These are phyloP conservation scores for Teleopsis dalmanni DNA, from an alignment of 1,140 invertebrate genomes.

Conservation along the genomic window DNA sequence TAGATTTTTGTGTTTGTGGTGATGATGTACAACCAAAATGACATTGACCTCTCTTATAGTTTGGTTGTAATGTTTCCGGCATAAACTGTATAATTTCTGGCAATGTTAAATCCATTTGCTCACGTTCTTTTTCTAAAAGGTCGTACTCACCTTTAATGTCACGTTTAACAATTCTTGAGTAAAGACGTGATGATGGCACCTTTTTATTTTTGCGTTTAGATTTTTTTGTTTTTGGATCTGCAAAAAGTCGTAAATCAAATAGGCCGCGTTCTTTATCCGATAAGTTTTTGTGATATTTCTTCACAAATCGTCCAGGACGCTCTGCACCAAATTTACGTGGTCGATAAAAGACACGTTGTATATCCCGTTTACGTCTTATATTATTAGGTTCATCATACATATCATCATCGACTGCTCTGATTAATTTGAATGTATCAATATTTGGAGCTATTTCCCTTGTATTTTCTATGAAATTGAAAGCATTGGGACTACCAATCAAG, in stretches of 20 bases:
- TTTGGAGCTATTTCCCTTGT: too few species aligned
- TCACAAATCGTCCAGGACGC: conserved; percentile 27
- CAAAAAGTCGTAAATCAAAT: conserved; percentile 11
- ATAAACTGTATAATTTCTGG: conserved; percentile 40
- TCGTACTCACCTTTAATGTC: conserved; percentile 40
- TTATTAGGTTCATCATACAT: neutral
- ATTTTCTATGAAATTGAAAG: too few species aligned
- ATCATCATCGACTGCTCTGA: neutral
- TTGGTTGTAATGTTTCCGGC: conserved; percentile 33
- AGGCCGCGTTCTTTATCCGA: conserved; percentile 13
- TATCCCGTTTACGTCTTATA: conserved; percentile 24
- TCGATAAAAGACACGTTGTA: conserved; percentile 10
- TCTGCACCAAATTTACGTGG: conserved; percentile 12
- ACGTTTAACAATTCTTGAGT: conserved; percentile 21
- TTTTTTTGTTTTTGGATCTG: neutral
- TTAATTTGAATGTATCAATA: too few species aligned
- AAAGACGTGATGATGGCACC: neutral
- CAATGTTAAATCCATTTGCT: conserved; percentile 27
- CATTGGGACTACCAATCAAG: too few species aligned
- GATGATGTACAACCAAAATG: conserved; percentile 25
- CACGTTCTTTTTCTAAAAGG: conserved; percentile 30
- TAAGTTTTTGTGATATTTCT: conserved; percentile 33
- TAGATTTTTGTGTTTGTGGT: too few species aligned
- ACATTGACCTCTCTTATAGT: conserved; percentile 30
- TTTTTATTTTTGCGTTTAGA: conserved; percentile 32